phyloP scores from a whole-genome alignment of 2,113 vertebrate species.

The Cynoglossus semilaevis region DNA sequence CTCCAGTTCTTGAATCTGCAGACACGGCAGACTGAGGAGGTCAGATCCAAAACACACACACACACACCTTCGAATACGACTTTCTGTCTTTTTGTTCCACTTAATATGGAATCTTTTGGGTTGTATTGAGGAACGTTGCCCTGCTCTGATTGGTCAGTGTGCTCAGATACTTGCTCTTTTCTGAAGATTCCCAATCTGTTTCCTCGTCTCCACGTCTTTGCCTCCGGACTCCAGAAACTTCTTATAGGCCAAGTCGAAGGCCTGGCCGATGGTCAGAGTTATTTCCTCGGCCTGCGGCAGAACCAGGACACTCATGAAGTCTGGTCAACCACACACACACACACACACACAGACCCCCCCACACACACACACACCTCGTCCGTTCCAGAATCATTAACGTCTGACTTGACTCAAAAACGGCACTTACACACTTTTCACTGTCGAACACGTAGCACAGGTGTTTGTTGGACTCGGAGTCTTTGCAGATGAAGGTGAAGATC shows the following conservation, averaged over 20 bases:
- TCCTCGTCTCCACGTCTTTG: constrained; percentile 97
- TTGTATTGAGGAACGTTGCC: too few relatives aligned
- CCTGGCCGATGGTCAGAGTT: constrained; percentile 97
- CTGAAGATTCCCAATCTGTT: constrained; percentile 94
- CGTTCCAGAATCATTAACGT: too few relatives aligned
- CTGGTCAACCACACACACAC: too few relatives aligned
- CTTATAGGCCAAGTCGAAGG: constrained; percentile 97
- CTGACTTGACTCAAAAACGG: background rate
- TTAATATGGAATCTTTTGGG: too few relatives aligned
- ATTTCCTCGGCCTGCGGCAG: constrained; percentile 89
- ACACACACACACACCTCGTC: constrained; percentile 81
- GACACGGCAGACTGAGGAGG: constrained; percentile 12
- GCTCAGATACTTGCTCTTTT: constrained; percentile 83
- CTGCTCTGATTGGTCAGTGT: background rate
- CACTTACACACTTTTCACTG: constrained; percentile 99
- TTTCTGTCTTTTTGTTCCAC: too few relatives aligned
- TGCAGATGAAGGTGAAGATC: constrained; percentile 99
- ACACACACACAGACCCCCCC: constrained; percentile 81
- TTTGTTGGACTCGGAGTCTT: constrained; percentile 96
- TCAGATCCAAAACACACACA: too few relatives aligned
- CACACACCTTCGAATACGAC: too few relatives aligned
- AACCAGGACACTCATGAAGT: background rate
- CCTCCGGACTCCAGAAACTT: constrained; percentile 98
- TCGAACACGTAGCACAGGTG: constrained; percentile 98
- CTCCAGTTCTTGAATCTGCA: constrained; percentile 97